Conservation (phyloP, 1,140 invertebrate species). For the Lethrus apterus region DNA sequence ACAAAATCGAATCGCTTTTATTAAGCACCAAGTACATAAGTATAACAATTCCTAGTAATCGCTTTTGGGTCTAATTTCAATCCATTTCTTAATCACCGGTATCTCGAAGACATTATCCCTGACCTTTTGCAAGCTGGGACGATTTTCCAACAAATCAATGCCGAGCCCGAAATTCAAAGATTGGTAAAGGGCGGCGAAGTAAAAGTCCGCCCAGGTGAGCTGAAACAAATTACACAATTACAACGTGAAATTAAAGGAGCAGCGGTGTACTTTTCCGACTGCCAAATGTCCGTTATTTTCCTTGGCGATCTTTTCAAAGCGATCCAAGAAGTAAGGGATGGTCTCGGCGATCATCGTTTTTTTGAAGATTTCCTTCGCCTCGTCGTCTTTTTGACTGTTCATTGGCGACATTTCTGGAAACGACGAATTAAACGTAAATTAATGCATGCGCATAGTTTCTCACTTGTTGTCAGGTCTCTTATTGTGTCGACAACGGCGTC, state of each 20-base stretch:
- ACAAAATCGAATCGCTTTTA: too few relatives aligned
- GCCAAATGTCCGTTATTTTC: slow-evolving; percentile 48
- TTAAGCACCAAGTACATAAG: too few relatives aligned
- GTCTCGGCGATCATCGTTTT: too few relatives aligned
- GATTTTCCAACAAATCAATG: slow-evolving; percentile 49
- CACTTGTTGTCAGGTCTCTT: too few relatives aligned
- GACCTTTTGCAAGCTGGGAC: slow-evolving; percentile 50
- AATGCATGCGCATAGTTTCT: too few relatives aligned
- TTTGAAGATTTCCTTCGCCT: too few relatives aligned
- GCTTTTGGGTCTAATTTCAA: slow-evolving; percentile 51
- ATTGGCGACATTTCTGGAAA: too few relatives aligned
- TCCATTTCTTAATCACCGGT: slow-evolving; percentile 59
- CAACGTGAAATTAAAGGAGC: too few relatives aligned
- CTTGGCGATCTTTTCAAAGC: slow-evolving; percentile 46
- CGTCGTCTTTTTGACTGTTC: too few relatives aligned
- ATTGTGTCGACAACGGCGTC: too few relatives aligned
- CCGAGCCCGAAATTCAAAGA: slow-evolving; percentile 46
- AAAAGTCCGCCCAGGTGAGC: slow-evolving; percentile 59
- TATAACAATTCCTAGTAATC: slow-evolving; percentile 6
- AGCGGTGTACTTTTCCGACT: slow-evolving; percentile 6
- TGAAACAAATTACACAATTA: slow-evolving; percentile 33
- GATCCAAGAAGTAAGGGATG: slow-evolving; percentile 45
- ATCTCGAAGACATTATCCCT: slow-evolving; percentile 48
- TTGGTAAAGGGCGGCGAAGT: slow-evolving; percentile 53
- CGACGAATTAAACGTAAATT: too few relatives aligned